Base-by-base conservation (phyloP, 2,113 vertebrate genomes). In the Pteropus alecto region DNA sequence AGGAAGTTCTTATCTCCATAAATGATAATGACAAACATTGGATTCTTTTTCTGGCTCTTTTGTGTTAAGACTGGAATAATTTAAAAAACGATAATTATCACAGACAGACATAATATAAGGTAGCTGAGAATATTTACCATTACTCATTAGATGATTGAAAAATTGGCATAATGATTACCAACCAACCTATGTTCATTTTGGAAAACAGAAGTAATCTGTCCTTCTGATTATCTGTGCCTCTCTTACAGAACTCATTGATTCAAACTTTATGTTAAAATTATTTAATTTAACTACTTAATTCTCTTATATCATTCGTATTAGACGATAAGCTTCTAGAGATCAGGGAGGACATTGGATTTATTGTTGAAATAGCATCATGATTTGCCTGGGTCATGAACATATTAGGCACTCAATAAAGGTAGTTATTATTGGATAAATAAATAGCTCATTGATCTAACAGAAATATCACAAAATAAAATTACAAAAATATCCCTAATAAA, bases 1-100 rank as follows among this genome's bases (percentile, higher is more conserved):
- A 96, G 85, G 95, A 95, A 87, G 90, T 87, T 83, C 68, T 87
- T 79, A 58, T 88, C 78, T 89, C 88, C 2, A 0, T 77, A 87
- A 95, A 90, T 38, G 81, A 86, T 54, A 81, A 63, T 85, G 81
- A 83, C 78, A 94, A 68, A 96, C 76, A 48, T 26, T 90, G 56
- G 51, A 58, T 79, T 22, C 60, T 68, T 90, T 97, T 90, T 65
- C 77, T 94, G 95, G 84, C 94, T 60, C 43, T 83, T 84, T 58
- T 71, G n/a, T 74, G 43, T 76, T 88, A 83, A 95, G 77, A 88
- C 35, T 73, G 87, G 81, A 90, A 58, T 65, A 73, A 81, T 96
- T 22, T 16, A 5, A 51, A 51, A 87, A 95, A 67, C 95, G 92
- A 67, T 90, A 83, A 74, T 74, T 2, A 76, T 81, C 51, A 21